Percentiles rank a stretch among this genome's conserved stretches.
Conservation (phyloP, 2,888 invertebrate genomes). For the Drosophila meridiana region DNA sequence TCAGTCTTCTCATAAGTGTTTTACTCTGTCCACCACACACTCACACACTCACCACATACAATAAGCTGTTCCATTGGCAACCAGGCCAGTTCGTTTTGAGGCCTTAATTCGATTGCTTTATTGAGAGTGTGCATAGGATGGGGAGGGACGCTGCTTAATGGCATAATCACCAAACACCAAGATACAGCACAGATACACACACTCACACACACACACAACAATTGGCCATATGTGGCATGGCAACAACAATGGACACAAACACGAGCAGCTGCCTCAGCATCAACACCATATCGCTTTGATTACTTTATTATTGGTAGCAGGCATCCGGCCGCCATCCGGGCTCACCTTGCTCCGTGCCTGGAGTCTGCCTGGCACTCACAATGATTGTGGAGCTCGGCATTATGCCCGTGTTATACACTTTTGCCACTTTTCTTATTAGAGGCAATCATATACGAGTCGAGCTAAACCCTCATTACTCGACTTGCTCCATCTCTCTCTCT, state of each 20-base stretch:
- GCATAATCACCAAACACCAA: constrained; percentile 62
- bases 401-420: constrained; percentile 54
- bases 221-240: constrained; percentile 62
- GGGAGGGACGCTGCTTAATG: constrained; percentile 50
- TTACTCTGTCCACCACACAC: constrained; percentile 3
- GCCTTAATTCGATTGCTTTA: constrained; percentile 70
- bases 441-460: constrained; percentile 68
- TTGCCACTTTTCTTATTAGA: constrained; percentile 74
- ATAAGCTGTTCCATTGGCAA: constrained; percentile 32
- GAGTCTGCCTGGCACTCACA: constrained; percentile 53
- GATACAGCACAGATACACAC: constrained; percentile 28
- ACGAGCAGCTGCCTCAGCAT: constrained; percentile 39
- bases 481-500: not conserved
- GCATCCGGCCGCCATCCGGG: constrained; percentile 35
- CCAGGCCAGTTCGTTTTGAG: constrained; percentile 35
- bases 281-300: constrained; percentile 81
- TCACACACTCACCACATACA: constrained; percentile 5
- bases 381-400: constrained; percentile 61
- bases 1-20: constrained; percentile 20
- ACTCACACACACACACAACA: constrained; percentile 13
- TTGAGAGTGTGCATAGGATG: constrained; percentile 2
- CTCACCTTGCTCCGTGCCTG: constrained; percentile 44
- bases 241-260: constrained; percentile 42
- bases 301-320: constrained; percentile 79
- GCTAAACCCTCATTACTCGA: constrained; percentile 26